Conservation (phyloP, 2,113 vertebrate genomes). For the Meleagris gallopavo region DNA sequence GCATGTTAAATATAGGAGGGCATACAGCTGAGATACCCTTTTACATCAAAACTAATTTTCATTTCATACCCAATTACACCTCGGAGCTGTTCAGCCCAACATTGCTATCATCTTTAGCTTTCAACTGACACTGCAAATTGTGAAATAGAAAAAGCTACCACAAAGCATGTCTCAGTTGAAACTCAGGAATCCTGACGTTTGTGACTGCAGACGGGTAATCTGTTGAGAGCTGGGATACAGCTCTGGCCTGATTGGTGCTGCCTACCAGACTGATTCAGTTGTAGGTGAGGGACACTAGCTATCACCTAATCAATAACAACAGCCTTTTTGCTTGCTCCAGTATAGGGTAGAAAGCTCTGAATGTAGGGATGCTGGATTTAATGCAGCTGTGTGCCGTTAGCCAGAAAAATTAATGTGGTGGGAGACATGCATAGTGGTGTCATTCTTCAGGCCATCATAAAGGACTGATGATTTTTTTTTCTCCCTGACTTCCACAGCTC, state of each 20-base stretch:
- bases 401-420: no score
- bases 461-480: no score
- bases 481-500: no score
- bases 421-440: no score
- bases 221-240: not conserved
- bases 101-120: constrained; percentile 31
- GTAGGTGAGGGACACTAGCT: not conserved
- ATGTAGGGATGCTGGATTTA: not conserved
- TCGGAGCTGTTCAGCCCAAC: not conserved
- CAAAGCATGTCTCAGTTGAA: not conserved
- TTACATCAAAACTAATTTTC: constrained; percentile 24
- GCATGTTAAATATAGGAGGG: not conserved
- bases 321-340: not conserved
- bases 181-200: not conserved
- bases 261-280: not conserved
- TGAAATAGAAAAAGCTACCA: not conserved
- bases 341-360: not conserved
- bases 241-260: not conserved
- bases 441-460: no score
- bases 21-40: not conserved
- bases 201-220: not conserved
- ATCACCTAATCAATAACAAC: not conserved
- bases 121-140: constrained; percentile 5
- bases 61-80: constrained; percentile 33
- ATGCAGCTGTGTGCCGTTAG: no score